phyloP scores from a whole-genome alignment of 1,140 invertebrate genomes.

The Calycopis cecrops region DNA sequence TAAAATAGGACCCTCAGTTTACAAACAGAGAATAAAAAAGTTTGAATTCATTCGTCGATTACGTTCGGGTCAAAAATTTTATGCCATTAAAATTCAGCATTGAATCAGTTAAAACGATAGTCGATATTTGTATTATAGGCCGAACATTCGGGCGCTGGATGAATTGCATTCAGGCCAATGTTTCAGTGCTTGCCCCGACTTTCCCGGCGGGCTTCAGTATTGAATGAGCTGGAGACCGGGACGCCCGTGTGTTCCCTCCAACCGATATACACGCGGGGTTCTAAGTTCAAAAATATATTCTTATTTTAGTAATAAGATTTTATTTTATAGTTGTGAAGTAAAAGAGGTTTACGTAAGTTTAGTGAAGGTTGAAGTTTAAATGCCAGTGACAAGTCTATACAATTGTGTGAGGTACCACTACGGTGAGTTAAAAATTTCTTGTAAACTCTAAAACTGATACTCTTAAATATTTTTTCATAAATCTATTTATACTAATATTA shows the following conservation, averaged over 20 bases:
- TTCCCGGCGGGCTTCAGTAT: constrained; percentile 33
- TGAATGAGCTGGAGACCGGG: constrained; percentile 33
- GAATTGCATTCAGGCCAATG: constrained; percentile 46
- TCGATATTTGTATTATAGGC: constrained; percentile 30
- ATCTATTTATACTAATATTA: no score
- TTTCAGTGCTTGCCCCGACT: constrained; percentile 33
- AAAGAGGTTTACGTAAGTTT: no score
- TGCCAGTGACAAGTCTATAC: no score
- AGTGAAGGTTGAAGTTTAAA: no score
- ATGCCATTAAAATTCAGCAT: not conserved
- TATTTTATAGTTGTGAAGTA: no score
- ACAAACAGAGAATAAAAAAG: no score
- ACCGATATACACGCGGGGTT: not conserved
- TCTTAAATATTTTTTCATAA: no score
- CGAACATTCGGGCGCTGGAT: constrained; percentile 41
- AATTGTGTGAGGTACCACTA: not conserved
- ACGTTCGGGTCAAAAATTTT: no score
- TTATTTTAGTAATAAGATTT: not conserved
- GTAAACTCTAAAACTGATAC: no score
- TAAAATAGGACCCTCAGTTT: no score
- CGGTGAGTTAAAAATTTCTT: not conserved
- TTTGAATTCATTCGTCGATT: no score
- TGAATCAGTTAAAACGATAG: constrained; percentile 1
- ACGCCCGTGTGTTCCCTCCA: constrained; percentile 31
- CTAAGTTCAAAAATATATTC: not conserved